Conservation (phyloP, 2,797 vertebrate genomes). For the Smutsia temminckii region DNA sequence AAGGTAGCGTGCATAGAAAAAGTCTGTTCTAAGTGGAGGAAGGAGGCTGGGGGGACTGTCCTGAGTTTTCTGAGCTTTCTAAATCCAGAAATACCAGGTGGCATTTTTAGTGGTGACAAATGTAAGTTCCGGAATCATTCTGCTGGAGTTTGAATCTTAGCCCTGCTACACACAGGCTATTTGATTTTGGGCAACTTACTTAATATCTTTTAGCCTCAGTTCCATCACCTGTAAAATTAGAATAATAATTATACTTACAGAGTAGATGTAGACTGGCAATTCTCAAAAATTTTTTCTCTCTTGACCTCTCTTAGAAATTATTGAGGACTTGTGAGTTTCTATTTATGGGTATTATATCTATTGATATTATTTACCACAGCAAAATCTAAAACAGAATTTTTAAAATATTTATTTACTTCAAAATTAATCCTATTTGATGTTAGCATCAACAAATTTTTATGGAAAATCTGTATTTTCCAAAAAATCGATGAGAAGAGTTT, state of each 20-base stretch:
- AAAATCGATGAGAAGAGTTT: neutral
- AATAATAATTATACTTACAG: neutral
- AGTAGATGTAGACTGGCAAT: neutral
- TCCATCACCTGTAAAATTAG: neutral
- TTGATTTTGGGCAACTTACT: neutral
- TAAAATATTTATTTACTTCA: neutral
- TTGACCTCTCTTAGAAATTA: neutral
- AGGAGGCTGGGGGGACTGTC: neutral
- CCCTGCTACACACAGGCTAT: neutral
- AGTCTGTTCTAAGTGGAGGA: neutral
- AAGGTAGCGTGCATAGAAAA: neutral
- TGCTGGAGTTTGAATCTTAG: neutral
- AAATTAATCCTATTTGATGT: neutral
- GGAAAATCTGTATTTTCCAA: neutral
- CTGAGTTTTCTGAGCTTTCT: neutral
- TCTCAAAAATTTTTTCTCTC: neutral
- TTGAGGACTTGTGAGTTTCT: neutral
- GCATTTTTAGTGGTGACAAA: neutral
- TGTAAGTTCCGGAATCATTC: neutral
- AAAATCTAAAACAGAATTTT: constrained; percentile 3
- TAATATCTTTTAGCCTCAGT: neutral
- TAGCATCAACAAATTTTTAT: neutral
- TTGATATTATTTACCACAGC: neutral
- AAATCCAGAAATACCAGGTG: neutral
- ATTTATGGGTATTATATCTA: neutral